Evolutionary conservation across 2,888 invertebrate genomes (phyloP), one percentile per base, ranked within the genome.

Genomic region (Sericinus montela): DNA sequence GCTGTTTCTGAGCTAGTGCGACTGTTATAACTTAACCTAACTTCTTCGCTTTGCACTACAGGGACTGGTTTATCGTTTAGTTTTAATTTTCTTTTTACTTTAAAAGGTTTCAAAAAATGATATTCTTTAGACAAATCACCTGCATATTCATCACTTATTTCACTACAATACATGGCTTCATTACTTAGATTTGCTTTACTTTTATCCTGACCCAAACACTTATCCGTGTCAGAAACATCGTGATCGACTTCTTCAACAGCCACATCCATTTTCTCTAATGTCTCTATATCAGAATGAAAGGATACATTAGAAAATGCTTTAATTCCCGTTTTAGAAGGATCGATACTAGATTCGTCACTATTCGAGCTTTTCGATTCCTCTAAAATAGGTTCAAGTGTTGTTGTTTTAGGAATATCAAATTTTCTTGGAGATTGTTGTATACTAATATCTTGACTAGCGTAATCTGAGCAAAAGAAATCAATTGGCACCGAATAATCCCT

Each of bases 401-500:
- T 68, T 16, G 45, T 47, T 62, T 71, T 67, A 7, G 65, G 16
- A 13, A 53, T 35, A 4, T 75, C 72, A 4, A 49, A 53, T 63
- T 80, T 83, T 10, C 59, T 56, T 0, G 82, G 78, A 0, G 82
- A 78, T 53, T 73, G 76, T 30, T 63, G 76, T 0, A 73, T 69
- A 40, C 65, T 71, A 3, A 13, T 23, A 1, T 73, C 68, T 38
- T 60, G 72, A 49, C 60, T 78, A 4, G 52, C 59, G 51, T 76
- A 86, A 55, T 87, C 88, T 1, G 83, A 83, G 37, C 76, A 84
- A 54, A 88, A 89, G 37, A 77, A 74, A 44, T 85, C 71, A 4
- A 88, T 84, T 9, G 88, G 87, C 1, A 89, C 80, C 0, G 88
- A 81, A 53, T 89, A 89, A 56, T 88, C 87, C 45, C 89, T 75